Base-by-base conservation (phyloP, 2,113 vertebrate species). In the Leiothrix lutea region DNA sequence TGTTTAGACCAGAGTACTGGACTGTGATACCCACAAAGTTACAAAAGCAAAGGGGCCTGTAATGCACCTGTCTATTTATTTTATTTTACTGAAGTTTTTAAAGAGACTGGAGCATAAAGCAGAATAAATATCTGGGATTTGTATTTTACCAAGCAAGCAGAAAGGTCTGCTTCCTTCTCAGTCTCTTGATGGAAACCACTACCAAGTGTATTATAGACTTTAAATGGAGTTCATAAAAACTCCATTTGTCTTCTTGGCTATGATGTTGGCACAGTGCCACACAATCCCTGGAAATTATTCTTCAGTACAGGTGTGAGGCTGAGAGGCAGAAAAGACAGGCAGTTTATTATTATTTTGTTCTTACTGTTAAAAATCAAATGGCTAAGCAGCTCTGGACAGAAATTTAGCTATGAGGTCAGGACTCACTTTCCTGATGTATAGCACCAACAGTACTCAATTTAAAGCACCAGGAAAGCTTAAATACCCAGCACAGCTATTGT, bases 321-420 rank as follows among this genome's bases (percentile, higher is more conserved):
- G 64, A 80, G 65, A 90, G 53, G 84, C 51, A 92, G 70, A 94
- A 66, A 88, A 90, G 84, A 90, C 28, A 72, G 66, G 21, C 20
- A n/a, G 9, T 62, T 88, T 45, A 70, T 80, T 26, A 81, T 80
- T 84, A 77, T 29, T 57, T 87, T 90, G 70, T 61, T 87, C 53
- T 88, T 88, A 67, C 35, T 86, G 31, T 54, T 82, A 73, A 91
- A 91, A 95, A 77, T 79, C 65, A 91, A 75, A 64, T 44, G 21
- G 50, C 50, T 77, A 84, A 88, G 75, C 42, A 90, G 60, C 33
- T 93, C 79, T 75, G 42, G 57, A 56, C 36, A 92, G 80, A 65
- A 94, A 96, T 91, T 97, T 94, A 97, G 54, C 72, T 89, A 88
- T 44, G 69, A 93, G 92, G 71, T 92, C 92, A 96, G 86, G 66